Percentiles rank a stretch among this genome's conserved stretches.
Evolutionary conservation across 2,888 invertebrate genomes (phyloP).

Genomic region (Oscheius sp.): DNA sequence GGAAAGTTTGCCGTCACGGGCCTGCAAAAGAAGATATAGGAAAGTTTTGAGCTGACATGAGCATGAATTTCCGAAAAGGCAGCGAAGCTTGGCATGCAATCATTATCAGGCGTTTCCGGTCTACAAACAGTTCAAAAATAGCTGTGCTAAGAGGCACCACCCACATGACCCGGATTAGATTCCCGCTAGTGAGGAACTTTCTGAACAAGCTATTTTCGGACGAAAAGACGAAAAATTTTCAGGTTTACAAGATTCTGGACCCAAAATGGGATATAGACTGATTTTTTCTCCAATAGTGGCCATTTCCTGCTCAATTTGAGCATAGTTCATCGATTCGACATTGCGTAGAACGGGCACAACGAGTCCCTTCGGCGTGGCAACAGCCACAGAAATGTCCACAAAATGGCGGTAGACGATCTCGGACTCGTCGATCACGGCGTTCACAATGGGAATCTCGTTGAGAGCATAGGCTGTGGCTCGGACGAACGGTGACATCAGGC

Average conservation of each 20-base stretch:
- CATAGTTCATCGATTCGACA: conserved; percentile 88
- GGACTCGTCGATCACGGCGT: conserved; percentile 92
- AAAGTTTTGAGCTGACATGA: not conserved
- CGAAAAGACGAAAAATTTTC: too few species aligned
- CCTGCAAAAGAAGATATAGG: conserved; percentile 72
- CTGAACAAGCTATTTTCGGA: too few species aligned
- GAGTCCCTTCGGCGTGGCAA: conserved; percentile 92
- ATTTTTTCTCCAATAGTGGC: conserved; percentile 92
- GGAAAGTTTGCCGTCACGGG: conserved; percentile 84
- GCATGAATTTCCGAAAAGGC: too few species aligned
- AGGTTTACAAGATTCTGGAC: too few species aligned
- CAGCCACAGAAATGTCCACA: conserved; percentile 97
- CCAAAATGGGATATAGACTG: not conserved
- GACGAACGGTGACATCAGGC: conserved; percentile 99
- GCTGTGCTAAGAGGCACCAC: too few species aligned
- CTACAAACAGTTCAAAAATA: too few species aligned
- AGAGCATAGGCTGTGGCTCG: conserved; percentile 90
- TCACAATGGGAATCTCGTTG: conserved; percentile 92
- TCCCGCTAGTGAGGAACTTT: too few species aligned
- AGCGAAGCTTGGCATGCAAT: too few species aligned
- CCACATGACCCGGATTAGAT: too few species aligned
- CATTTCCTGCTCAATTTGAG: conserved; percentile 92
- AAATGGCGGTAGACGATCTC: conserved; percentile 93
- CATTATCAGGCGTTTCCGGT: too few species aligned
- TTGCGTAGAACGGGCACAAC: conserved; percentile 85